phyloP scores from a whole-genome alignment of 1,140 invertebrate genomes.

The Dendrolimus punctatus region DNA sequence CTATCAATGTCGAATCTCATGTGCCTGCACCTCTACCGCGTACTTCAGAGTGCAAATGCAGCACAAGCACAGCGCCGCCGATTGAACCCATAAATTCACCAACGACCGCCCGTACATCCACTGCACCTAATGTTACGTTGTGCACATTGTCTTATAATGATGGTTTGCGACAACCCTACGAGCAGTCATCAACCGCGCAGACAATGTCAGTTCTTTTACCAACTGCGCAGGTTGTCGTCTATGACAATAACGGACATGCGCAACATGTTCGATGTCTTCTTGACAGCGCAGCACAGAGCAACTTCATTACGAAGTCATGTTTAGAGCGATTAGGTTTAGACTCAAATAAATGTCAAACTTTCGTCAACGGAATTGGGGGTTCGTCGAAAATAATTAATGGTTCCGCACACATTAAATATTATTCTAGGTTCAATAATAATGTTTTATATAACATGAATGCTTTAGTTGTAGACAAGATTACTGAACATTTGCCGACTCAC shows the following conservation, averaged over 20 bases:
- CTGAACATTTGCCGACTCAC: conserved; percentile 13
- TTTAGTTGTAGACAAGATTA: conserved; percentile 13
- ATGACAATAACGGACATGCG: too few relatives aligned
- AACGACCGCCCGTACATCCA: not conserved
- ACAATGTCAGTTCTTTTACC: too few relatives aligned
- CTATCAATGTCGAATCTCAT: not conserved
- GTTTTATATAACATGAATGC: conserved; percentile 10
- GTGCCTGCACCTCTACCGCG: not conserved
- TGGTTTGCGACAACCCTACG: too few relatives aligned
- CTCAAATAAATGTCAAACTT: conserved; percentile 1
- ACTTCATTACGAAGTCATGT: conserved; percentile 15
- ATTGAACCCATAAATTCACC: too few relatives aligned
- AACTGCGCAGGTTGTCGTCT: too few relatives aligned
- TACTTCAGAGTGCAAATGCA: not conserved
- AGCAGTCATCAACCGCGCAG: too few relatives aligned
- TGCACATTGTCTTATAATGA: conserved; percentile 2
- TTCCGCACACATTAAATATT: conserved; percentile 12
- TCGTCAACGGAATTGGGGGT: conserved; percentile 16
- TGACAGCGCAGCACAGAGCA: conserved; percentile 16
- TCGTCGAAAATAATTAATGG: conserved; percentile 9
- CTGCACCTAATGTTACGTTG: not conserved
- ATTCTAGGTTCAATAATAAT: conserved; percentile 15
- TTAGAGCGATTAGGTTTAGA: conserved; percentile 11
- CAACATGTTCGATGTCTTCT: too few relatives aligned
- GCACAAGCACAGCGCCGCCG: not conserved